Percentiles rank a stretch among this genome's conserved stretches.
Conservation (phyloP, 1,140 invertebrate genomes). For the Campoletis sonorensis region DNA sequence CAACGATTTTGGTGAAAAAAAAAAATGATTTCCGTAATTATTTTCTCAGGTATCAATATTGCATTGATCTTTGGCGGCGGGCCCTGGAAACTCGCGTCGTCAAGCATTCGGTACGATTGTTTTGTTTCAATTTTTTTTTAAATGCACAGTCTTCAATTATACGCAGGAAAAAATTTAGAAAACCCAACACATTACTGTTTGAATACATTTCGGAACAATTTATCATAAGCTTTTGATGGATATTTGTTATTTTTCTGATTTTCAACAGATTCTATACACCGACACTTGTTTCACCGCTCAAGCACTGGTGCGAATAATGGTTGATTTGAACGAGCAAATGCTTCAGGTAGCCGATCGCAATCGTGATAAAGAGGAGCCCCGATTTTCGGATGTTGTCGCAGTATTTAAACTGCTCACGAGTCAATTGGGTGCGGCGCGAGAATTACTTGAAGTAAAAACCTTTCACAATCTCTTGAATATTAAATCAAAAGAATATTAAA, state of each 20-base stretch:
- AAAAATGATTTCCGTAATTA: slow-evolving; percentile 5
- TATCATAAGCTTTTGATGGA: background rate
- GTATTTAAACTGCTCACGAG: slow-evolving; percentile 83
- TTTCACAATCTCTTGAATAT: slow-evolving; percentile 14
- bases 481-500: background rate
- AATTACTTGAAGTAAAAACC: slow-evolving; percentile 77
- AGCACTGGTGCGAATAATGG: slow-evolving; percentile 86
- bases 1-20: background rate
- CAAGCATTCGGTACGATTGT: slow-evolving; percentile 82
- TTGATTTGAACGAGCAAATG: slow-evolving; percentile 85
- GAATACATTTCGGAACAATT: background rate
- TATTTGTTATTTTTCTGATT: slow-evolving; percentile 46
- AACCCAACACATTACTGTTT: background rate
- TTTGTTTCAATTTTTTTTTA: too few species aligned
- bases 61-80: slow-evolving; percentile 90
- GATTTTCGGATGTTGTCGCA: slow-evolving; percentile 84
- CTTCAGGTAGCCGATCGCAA: slow-evolving; percentile 76
- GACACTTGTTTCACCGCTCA: slow-evolving; percentile 91
- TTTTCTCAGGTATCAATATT: slow-evolving; percentile 84
- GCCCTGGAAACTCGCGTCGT: slow-evolving; percentile 87
- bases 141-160: too few species aligned
- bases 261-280: slow-evolving; percentile 77
- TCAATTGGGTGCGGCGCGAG: slow-evolving; percentile 79
- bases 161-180: background rate
- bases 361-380: slow-evolving; percentile 77